Conservation (phyloP, 2,797 vertebrate species). For the Aselliscus stoliczkanus region DNA sequence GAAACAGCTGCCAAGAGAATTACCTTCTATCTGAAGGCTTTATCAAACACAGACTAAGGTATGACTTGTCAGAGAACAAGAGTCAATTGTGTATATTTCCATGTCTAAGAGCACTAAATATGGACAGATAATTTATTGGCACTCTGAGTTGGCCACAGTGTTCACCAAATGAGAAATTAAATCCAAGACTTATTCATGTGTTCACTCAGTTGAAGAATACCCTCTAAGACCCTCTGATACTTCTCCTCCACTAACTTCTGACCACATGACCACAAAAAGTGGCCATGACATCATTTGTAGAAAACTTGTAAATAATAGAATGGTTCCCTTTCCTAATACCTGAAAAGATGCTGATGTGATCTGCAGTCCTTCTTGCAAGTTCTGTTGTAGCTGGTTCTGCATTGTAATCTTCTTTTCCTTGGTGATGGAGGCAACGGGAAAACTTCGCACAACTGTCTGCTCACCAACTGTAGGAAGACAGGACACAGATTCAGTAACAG, state of each 20-base stretch:
- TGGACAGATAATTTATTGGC: background rate
- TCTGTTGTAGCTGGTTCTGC: slow-evolving; percentile 97
- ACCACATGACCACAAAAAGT: background rate
- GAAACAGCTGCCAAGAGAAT: background rate
- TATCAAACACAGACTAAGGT: background rate
- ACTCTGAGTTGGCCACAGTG: background rate
- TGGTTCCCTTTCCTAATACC: slow-evolving; percentile 80
- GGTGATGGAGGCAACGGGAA: slow-evolving; percentile 93
- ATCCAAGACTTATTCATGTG: background rate
- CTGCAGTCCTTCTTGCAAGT: slow-evolving; percentile 96
- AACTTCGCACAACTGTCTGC: slow-evolving; percentile 94
- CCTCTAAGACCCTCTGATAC: background rate
- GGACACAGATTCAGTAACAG: slow-evolving; percentile 20
- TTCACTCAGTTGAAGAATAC: background rate
- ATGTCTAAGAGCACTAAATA: slow-evolving; percentile 1
- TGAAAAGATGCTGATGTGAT: slow-evolving; percentile 95
- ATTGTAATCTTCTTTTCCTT: slow-evolving; percentile 99
- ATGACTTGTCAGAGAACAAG: slow-evolving; percentile 1
- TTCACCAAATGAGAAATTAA: slow-evolving; percentile 2
- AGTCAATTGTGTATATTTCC: background rate
- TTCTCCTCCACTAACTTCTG: background rate
- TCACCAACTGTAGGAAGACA: slow-evolving; percentile 88
- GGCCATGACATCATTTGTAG: background rate
- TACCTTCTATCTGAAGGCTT: slow-evolving; percentile 7
- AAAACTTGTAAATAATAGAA: background rate